A percentile compares a stretch with the other conserved stretches of the same genome.
Conservation (phyloP, 2,113 vertebrate species). For the human region GRCh38 chr7:148898501-148899000, state of each 20-base stretch:
- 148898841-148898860: not conserved
- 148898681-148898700: no score
- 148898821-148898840: not conserved
- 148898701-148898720: no score
- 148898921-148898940: not conserved
- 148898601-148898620: not conserved
- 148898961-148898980: not conserved
- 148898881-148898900: not conserved
- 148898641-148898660: not conserved
- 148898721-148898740: not conserved
- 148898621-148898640: not conserved
- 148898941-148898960: not conserved
- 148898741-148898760: not conserved
- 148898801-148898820: not conserved
- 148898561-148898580: not conserved
- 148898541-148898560: not conserved
- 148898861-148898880: not conserved
- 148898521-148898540: not conserved
- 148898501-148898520: not conserved
- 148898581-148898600: not conserved
- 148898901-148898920: not conserved
- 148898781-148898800: not conserved
- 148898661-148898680: not conserved
- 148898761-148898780: not conserved
- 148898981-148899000: not conserved